Base-by-base conservation (phyloP, 2,797 vertebrate species). In the Myripristis murdjan region DNA sequence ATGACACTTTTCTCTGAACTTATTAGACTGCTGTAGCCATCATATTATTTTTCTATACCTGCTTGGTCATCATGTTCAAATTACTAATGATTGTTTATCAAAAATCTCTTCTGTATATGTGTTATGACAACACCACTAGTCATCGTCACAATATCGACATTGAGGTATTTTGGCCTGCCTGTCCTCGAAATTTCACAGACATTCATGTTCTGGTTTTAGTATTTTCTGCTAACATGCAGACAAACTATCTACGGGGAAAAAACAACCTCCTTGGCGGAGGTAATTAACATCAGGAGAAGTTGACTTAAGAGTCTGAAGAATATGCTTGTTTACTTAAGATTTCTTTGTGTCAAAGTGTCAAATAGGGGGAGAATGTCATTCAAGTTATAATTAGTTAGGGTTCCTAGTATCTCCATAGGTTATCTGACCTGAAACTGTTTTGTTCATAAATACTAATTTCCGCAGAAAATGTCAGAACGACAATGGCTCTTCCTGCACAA, bases 391-490 rank as follows among this genome's bases (percentile, higher is more conserved):
- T 86, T 83, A 89, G 84, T 51, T 56, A 49, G 5, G 43, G 79
- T 63, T 73, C 65, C 54, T 41, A 14, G 11, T 76, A 73, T 85
- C 57, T 33, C 69, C 18, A 70, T 64, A 76, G 87, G 86, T 90
- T 90, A 92, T 91, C 87, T 79, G 54, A 23, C 73, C 59, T 53
- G 3, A 71, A 86, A 78, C 53, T 22, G 59, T 68, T 44, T 60
- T 81, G 80, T 82, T 86, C 85, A 86, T 89, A 83, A 86, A 91
- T 90, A 72, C 53, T 51, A 74, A 74, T 84, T 89, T 89, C 88
- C 65, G 46, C 33, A 65, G 73, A 83, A 92, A 94, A 93, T 91
- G 92, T 89, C 90, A 93, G 60, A 82, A 77, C 44, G 91, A 93
- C 91, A 94, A 93, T 91, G 82, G 83, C 33, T 65, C 83, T 91